These are phyloP conservation scores for human (Homo sapiens) DNA, from an alignment of 2,113 vertebrate species.

Conservation along the genomic window GRCh38 chr14:64117501-64118000, in stretches of 20 bases:
- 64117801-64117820: neutral
- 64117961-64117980: neutral
- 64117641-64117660: neutral
- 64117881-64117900: neutral
- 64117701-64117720: neutral
- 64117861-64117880: neutral
- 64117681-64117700: neutral
- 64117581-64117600: neutral
- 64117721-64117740: neutral
- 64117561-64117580: too few species aligned
- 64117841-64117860: neutral
- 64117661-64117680: neutral
- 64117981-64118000: neutral
- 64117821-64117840: neutral
- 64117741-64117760: neutral
- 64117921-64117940: neutral
- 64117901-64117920: neutral
- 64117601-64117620: neutral
- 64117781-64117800: neutral
- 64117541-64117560: too few species aligned
- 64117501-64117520: too few species aligned
- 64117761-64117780: neutral
- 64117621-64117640: neutral
- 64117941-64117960: neutral
- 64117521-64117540: too few species aligned